phyloP scores from a whole-genome alignment of 2,113 vertebrate genomes.

The Otolemur garnettii region DNA sequence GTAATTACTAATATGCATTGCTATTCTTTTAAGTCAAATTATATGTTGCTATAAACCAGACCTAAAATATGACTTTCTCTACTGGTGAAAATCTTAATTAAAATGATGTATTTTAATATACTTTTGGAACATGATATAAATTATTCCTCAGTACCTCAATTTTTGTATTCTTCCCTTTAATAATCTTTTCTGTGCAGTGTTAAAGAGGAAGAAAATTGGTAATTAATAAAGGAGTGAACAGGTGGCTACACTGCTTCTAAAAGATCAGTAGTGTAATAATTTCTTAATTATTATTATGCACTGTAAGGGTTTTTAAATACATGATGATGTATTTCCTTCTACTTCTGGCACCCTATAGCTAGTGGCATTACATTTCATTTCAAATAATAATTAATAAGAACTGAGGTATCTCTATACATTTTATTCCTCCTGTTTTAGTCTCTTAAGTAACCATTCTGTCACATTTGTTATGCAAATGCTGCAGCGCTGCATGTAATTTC shows the following conservation, averaged over 20 bases:
- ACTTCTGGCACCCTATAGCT: constrained; percentile 83
- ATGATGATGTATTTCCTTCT: constrained; percentile 84
- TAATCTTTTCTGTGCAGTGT: constrained; percentile 66
- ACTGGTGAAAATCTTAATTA: constrained; percentile 80
- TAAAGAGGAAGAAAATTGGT: constrained; percentile 73
- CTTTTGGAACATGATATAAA: constrained; percentile 55
- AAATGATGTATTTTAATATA: constrained; percentile 75
- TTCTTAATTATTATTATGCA: constrained; percentile 88
- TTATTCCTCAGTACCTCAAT: constrained; percentile 71
- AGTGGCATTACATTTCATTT: constrained; percentile 84
- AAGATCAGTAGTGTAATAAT: constrained; percentile 85
- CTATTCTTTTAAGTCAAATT: constrained; percentile 80
- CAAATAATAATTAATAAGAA: constrained; percentile 88
- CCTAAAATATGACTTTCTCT: constrained; percentile 77
- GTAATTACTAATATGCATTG: constrained; percentile 53
- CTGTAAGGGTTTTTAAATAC: constrained; percentile 86
- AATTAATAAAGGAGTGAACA: constrained; percentile 86
- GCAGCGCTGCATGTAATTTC: constrained; percentile 83
- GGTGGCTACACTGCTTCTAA: constrained; percentile 83
- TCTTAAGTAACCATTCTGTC: constrained; percentile 88
- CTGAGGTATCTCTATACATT: constrained; percentile 84
- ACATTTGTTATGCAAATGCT: constrained; percentile 89
- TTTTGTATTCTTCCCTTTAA: constrained; percentile 78
- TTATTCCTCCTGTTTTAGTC: constrained; percentile 87
- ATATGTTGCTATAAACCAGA: constrained; percentile 72